Base-by-base conservation (phyloP, 2,797 vertebrate species). In the Oryzias sinensis region DNA sequence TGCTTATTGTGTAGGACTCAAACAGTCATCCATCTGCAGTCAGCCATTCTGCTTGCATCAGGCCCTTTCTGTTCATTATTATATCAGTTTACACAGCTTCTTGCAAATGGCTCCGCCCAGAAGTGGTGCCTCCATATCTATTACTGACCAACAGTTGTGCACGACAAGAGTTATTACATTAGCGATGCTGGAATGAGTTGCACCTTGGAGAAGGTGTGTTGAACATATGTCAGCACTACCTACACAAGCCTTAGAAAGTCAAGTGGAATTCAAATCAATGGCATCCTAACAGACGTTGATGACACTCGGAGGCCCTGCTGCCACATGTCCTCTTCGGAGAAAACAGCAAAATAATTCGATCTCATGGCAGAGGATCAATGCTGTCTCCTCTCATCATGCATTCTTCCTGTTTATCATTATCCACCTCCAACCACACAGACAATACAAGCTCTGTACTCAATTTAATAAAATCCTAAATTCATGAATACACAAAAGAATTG, bases 21-120 rank as follows among this genome's bases (percentile, higher is more conserved):
- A 91, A 90, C 80, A 79, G 74, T 84, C 84, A 90, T 91, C 86
- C 82, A 81, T 92, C 90, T 87, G 72, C 76, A 27, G 81, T 75
- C 70, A 80, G 77, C 76, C 79, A 83, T 90, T 91, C 80, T 54
- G 86, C 90, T 87, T 88, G 87, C 87, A 87, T 90, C 87, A 90
- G 85, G 69, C 73, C 76, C 87, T 89, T 79, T 83, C 67, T 87
- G 86, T 90, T 90, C 86, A 91, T 92, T 91, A 92, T 90, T 86
- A 87, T 88, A 90, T 90, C 87, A 87, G 89, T 92, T 92, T 91
- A 90, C 87, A 78, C 81, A 70, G 92, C 92, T 91, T 90, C 90
- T 92, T 92, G 91, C 88, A 92, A 92, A 92, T 90, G 80, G 77
- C 84, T 88, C 83, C 83, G 79, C 84, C 87, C 76, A 88, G 87